A percentile compares a stretch with the other conserved stretches of the same genome.
Evolutionary conservation across 1,140 invertebrate species (phyloP).

Genomic region (Gryllus bimaculatus): DNA sequence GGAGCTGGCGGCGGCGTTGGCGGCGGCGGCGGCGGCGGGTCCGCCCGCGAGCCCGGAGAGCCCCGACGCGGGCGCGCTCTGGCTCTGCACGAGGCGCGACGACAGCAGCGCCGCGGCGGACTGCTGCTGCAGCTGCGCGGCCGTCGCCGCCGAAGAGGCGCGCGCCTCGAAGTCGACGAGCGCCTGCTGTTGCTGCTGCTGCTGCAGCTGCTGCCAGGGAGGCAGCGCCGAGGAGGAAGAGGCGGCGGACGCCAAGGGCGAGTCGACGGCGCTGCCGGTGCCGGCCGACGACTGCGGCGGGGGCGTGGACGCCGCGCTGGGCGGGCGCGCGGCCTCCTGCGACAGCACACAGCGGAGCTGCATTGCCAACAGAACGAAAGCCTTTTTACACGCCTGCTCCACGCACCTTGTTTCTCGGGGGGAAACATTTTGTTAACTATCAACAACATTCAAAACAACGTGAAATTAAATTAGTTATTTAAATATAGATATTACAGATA

Average conservation of each 20-base stretch:
- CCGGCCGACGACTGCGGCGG: too few species aligned
- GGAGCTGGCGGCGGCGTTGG: slow-evolving; percentile 30
- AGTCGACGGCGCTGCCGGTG: not conserved
- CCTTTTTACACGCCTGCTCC: too few species aligned
- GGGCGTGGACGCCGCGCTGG: not conserved
- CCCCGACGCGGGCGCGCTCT: slow-evolving; percentile 26
- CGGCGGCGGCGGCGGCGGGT: slow-evolving; percentile 56
- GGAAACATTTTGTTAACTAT: too few species aligned
- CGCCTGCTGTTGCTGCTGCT: not conserved
- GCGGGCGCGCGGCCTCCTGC: not conserved
- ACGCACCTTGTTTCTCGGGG: too few species aligned
- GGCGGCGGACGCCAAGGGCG: not conserved
- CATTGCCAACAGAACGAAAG: too few species aligned
- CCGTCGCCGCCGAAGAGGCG: slow-evolving; percentile 13
- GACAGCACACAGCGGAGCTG: not conserved
- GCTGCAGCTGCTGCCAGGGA: not conserved
- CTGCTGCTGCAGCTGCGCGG: not conserved
- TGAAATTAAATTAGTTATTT: too few species aligned
- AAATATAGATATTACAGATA: too few species aligned
- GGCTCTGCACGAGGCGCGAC: slow-evolving; percentile 20
- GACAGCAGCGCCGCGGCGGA: not conserved
- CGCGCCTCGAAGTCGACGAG: not conserved
- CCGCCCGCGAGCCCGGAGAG: slow-evolving; percentile 31
- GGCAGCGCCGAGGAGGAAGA: not conserved
- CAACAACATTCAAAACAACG: too few species aligned